Base-by-base conservation (phyloP, 1,140 invertebrate genomes). In the Leptinotarsa undecemlineata region DNA sequence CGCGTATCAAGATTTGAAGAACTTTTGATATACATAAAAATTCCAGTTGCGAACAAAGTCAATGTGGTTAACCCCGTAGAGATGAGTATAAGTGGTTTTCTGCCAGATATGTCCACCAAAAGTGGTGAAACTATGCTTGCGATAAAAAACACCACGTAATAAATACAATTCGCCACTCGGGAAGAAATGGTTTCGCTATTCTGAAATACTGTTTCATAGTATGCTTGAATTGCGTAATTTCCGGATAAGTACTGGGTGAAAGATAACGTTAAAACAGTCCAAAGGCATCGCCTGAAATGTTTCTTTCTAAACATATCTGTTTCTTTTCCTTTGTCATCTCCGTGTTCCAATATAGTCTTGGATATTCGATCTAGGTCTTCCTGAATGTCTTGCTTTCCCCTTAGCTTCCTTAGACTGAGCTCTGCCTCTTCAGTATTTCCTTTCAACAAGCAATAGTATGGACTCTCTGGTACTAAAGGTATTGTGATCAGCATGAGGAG, bases 371-470 rank as follows among this genome's bases (percentile, higher is more conserved):
- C 48, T 26, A 77, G 64, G 61, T 76, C 72, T 20, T 77, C 74
- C 2, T 74, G 68, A 6, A 74, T 48, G 17, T 74, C 57, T 4
- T 64, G 17, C 17, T 47, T 72, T 14, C 69, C 15, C 15, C 74
- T 64, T 4, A 77, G 51, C 71, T 72, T 71, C 26, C 48, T 75
- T 19, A 79, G 60, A 20, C 61, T 61, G 4, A 20, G 26, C 42
- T 71, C 74, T 5, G 75, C 77, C 57, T 71, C 66, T 19, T 69
- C 70, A 17, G 21, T 15, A 11, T 76, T 48, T 14, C 66, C 68
- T 26, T 33, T 64, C 68, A 78, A 73, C 21, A 78, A 48, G 11
- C 69, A 72, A 63, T 48, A 78, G 67, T 78, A 79, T 3, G 78
- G 78, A 47, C 68, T 76, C 57, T 78, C 77, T 11, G 77, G 78